Percentiles rank a stretch among this genome's conserved stretches.
These are phyloP conservation scores for Phenganax subtilis DNA, from an alignment of 92 coral and sea anemone genomes.

Conservation along the genomic window DNA sequence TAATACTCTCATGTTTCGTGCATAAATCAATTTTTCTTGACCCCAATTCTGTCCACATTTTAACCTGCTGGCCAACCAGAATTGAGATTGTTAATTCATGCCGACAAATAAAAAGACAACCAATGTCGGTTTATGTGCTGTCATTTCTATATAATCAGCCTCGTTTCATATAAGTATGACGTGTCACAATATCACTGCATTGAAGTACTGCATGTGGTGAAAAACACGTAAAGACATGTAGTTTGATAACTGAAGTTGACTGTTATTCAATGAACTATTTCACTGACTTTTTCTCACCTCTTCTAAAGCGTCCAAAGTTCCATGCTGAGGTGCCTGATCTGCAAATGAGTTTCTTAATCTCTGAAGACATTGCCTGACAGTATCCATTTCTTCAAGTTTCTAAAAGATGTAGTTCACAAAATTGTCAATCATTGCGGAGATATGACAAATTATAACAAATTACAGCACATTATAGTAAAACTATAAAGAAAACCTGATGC, in stretches of 20 bases:
- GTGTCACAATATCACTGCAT: constrained; percentile 1
- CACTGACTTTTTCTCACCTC: constrained; percentile 57
- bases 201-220: not conserved
- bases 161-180: too few relatives aligned
- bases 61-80: too few relatives aligned
- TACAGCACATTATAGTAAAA: constrained; percentile 15
- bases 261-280: too few relatives aligned
- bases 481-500: not conserved
- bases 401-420: constrained; percentile 19
- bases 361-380: constrained; percentile 71
- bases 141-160: too few relatives aligned
- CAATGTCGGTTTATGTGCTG: too few relatives aligned
- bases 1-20: too few relatives aligned
- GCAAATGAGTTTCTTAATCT: constrained; percentile 71
- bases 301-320: constrained; percentile 75
- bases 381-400: constrained; percentile 85
- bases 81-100: too few relatives aligned
- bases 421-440: not conserved
- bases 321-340: constrained; percentile 69
- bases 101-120: too few relatives aligned
- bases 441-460: not conserved
- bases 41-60: too few relatives aligned
- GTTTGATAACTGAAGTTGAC: not conserved
- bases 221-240: not conserved
- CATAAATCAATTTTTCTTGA: too few relatives aligned